These are phyloP conservation scores for Dolichomitus sp. DNA, from an alignment of 2,888 invertebrate genomes.

Conservation along the genomic window DNA sequence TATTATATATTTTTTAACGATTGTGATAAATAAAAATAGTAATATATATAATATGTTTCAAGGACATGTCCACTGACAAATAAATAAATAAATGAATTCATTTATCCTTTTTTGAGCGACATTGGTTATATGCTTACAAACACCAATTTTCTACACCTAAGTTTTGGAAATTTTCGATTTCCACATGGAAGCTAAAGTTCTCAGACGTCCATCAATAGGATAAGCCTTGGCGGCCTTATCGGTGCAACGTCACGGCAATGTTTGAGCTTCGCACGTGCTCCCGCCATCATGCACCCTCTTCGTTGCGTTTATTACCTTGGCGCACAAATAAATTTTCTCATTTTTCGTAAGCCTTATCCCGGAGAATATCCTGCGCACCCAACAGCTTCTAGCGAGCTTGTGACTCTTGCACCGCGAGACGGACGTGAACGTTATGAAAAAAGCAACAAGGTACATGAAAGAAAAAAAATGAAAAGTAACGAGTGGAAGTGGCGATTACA, in stretches of 20 bases:
- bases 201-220: not conserved
- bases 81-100: not conserved
- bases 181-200: not conserved
- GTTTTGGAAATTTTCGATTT: not conserved
- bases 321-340: conserved; percentile 66
- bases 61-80: too few relatives aligned
- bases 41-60: too few relatives aligned
- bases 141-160: not conserved
- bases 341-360: conserved; percentile 70
- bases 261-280: conserved; percentile 28
- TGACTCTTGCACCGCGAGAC: conserved; percentile 57
- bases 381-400: conserved; percentile 14
- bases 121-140: not conserved
- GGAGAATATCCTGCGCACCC: conserved; percentile 40
- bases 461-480: conserved; percentile 56
- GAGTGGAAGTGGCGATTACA: conserved; percentile 76
- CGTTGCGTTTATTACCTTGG: conserved; percentile 42
- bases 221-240: not conserved
- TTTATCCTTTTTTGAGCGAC: not conserved
- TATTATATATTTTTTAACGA: not conserved
- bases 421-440: conserved; percentile 27
- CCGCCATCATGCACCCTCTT: conserved; percentile 5
- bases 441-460: conserved; percentile 42
- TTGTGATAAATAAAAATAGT: too few relatives aligned
- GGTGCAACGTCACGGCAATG: not conserved